phyloP scores from a whole-genome alignment of 2,797 vertebrate genomes.

The Galagoides demidoff region DNA sequence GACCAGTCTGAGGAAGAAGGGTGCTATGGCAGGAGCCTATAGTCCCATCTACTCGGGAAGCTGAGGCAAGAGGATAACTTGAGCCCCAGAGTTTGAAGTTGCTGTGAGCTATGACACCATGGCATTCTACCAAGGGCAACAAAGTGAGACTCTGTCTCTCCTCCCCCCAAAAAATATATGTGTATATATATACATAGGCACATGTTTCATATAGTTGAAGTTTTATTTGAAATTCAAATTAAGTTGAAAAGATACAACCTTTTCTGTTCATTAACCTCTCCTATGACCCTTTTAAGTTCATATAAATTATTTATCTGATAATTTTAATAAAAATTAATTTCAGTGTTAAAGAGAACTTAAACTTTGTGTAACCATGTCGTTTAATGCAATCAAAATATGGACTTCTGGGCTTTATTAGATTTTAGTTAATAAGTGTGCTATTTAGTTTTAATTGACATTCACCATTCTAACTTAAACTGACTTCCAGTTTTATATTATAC shows the following conservation, averaged over 20 bases:
- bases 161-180: no score
- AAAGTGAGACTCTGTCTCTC: no score
- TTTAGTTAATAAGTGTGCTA: not conserved
- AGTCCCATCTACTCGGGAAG: no score
- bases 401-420: not conserved
- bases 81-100: no score
- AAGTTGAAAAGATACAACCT: not conserved
- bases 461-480: not conserved
- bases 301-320: constrained; percentile 5
- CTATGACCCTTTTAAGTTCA: not conserved
- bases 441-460: not conserved
- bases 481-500: not conserved
- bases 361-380: not conserved
- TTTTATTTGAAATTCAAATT: constrained; percentile 3
- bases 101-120: no score
- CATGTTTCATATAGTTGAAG: not conserved
- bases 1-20: no score
- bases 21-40: no score
- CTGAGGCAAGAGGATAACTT: no score
- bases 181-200: not conserved
- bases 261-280: not conserved
- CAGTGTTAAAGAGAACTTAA: constrained; percentile 1
- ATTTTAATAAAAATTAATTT: constrained; percentile 5
- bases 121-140: no score
- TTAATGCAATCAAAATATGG: constrained; percentile 13